Evolutionary conservation across 2,797 vertebrate species (phyloP), one percentile per base, ranked within the genome.

Genomic region (Falco biarmicus): DNA sequence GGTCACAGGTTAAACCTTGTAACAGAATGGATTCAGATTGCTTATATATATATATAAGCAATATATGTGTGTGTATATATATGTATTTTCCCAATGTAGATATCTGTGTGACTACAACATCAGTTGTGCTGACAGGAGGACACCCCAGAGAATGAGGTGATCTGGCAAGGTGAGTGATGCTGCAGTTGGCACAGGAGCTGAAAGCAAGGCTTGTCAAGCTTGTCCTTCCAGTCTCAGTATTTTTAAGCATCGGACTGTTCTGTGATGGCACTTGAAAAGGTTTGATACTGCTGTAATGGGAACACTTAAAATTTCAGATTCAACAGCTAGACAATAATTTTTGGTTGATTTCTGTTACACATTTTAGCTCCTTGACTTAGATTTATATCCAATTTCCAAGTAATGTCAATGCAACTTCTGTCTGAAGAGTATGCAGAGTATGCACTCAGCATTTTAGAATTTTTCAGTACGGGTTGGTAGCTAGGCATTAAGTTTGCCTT

Each of bases 301-400:
- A 81, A 71, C 57, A n/a, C 63, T 87, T 93, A 60, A 92, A 85
- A 78, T 41, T 32, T 71, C 41, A 56, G 69, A 77, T 81, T 86
- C 69, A 39, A 68, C 68, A 50, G 71, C 22, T 47, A 83, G 54
- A 45, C 69, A 54, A 64, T 84, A 1, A 93, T 84, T 95, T 84
- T 29, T 88, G 29, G 51, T 85, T 81, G 91, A 84, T 92, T 92
- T 87, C 65, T 89, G 48, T 57, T 61, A 39, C 0, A 0, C 24
- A 3, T 76, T 91, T 93, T 60, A 83, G 53, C 37, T 92, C 31
- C 64, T 94, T 95, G 77, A 77, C 83, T 70, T 95, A 66, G 56
- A 93, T 90, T 93, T 94, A 73, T 57, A 48, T 70, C 56, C 29
- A 57, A 0, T 48, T 94, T 94, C 56, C 13, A 57, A 84, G 34